A percentile compares a stretch with the other conserved stretches of the same genome.
phyloP scores from a whole-genome alignment of 2,797 vertebrate species.

The Odontamblyopus rebecca region DNA sequence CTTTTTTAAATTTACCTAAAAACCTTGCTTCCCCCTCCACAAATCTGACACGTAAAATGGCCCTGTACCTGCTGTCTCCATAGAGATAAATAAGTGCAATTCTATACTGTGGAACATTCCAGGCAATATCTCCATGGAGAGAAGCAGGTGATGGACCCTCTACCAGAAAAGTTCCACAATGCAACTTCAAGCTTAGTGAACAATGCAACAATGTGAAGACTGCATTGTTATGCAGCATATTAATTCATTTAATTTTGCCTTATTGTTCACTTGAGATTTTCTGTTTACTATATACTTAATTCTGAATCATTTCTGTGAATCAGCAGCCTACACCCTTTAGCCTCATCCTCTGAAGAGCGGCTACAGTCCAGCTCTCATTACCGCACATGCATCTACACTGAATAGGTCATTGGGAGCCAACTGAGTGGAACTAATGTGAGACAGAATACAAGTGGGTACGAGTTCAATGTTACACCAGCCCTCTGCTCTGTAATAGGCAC shows the following conservation, averaged over 20 bases:
- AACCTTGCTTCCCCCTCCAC: no score
- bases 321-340: conserved; percentile 52
- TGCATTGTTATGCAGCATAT: not conserved
- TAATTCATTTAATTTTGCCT: not conserved
- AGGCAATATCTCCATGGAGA: no score
- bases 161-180: not conserved
- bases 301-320: not conserved
- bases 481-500: conserved; percentile 78
- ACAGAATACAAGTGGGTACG: conserved; percentile 83
- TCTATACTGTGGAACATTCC: no score
- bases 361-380: conserved; percentile 78
- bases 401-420: conserved; percentile 91
- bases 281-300: not conserved
- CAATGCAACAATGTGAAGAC: not conserved
- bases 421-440: conserved; percentile 94
- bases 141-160: no score
- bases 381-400: conserved; percentile 79
- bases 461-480: conserved; percentile 80
- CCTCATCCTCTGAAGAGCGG: conserved; percentile 74
- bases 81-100: no score
- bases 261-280: not conserved
- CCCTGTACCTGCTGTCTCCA: no score
- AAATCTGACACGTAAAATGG: no score
- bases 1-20: no score
- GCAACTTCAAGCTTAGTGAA: not conserved